phyloP scores from a whole-genome alignment of 2,113 vertebrate species.

The Harpagus bidentatus region DNA sequence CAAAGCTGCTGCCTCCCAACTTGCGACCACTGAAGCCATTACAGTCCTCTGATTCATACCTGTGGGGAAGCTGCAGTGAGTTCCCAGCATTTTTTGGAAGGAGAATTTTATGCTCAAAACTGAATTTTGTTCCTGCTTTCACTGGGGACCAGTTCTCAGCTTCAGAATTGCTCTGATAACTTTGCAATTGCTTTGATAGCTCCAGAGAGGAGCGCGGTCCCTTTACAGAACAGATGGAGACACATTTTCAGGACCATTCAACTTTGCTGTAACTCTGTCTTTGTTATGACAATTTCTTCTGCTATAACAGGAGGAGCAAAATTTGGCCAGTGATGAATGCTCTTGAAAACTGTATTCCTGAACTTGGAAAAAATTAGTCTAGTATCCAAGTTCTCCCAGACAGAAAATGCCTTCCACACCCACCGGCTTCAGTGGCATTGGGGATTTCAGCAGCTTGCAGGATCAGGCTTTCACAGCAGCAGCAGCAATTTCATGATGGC shows the following conservation, averaged over 20 bases:
- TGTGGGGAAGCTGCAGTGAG: neutral
- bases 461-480: neutral
- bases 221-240: conserved; percentile 46
- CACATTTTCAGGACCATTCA: neutral
- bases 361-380: neutral
- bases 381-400: neutral
- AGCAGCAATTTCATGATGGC: neutral
- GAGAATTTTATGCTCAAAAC: neutral
- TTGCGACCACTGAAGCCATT: neutral
- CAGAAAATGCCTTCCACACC: neutral
- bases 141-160: neutral
- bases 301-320: neutral
- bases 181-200: neutral
- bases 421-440: neutral
- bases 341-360: neutral
- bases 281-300: neutral
- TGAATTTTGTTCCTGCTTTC: neutral
- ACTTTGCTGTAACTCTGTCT: neutral
- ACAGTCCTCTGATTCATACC: neutral
- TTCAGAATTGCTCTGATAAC: conserved; percentile 26
- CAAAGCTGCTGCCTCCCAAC: neutral
- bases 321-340: neutral
- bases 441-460: neutral
- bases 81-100: neutral
- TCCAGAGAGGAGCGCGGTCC: neutral